Base-by-base conservation (phyloP, 2,888 invertebrate genomes). In the Caenorhabditis doughertyi region DNA sequence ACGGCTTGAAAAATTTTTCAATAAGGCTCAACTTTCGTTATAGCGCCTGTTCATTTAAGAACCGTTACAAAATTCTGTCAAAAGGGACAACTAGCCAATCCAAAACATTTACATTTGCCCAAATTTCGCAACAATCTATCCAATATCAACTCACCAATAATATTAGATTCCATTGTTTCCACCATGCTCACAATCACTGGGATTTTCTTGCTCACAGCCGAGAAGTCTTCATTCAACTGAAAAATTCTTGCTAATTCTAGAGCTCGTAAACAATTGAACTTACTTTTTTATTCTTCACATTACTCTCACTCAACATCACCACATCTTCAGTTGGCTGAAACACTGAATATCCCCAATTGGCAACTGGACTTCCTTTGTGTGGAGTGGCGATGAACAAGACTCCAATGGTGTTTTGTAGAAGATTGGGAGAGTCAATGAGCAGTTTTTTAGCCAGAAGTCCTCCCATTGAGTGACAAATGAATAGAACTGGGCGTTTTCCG, bases 311-410 rank as follows among this genome's bases (percentile, higher is more conserved):
- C 11, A 90, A 79, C 60, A 90, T 68, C 44, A 83, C 56, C 0
- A 90, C 86, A 74, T 90, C 90, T 32, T 88, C 87, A 23, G 90
- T 85, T 21, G 90, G 88, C 18, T 86, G 77, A n/a, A 89, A 73
- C 56, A 89, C 71, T 9, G 81, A 72, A 42, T 85, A 87, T 11
- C 85, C 82, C 84, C 86, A 89, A n/a, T 81, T 76, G 16, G 89
- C 90, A 5, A 90, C 84, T 0, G 90, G 90, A 56, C 85, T 87
- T 16, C 90, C 90, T 27, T 83, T 83, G 51, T 90, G 90, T 8
- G 90, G 90, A 21, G 89, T 89, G 5, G 90, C 90, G 56, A 90
- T 89, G 79, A 90, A 90, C 23, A 90, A 68, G 9, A 90, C 82
- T 3, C 90, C 90, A 7, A 90, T 67, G 0, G 82, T 82, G 21